Evolutionary conservation across 1,140 invertebrate genomes (phyloP), one percentile per base, ranked within the genome.

Genomic region (Panagrolaimus sp.): DNA sequence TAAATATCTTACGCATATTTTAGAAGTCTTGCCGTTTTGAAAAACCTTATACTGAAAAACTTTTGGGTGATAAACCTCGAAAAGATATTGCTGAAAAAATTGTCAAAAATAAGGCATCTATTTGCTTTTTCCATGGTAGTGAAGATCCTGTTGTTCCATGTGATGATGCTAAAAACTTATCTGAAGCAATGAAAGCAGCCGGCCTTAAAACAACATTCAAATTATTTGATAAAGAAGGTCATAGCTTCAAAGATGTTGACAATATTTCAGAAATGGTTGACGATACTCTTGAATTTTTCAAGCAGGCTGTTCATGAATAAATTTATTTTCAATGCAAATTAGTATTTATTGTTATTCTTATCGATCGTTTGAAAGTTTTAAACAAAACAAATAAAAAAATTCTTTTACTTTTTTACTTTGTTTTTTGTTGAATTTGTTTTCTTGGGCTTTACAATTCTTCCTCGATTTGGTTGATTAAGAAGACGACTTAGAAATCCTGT

Each of bases 181-280:
- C 8, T 16, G 8, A 57, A 27, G 11, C 8, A 20, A 5, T 57
- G 9, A 2, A 11, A 4, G 51, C n/a, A 3, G 51, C 51, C 11
- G 51, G 51, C 20, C 9, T 11, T n/a, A 20, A 27, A 4, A 57
- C 51, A 1, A 11, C 27, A 1, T 57, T 57, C n/a, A 20, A 57
- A 11, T 4, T 25, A 5, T 11, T 57, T 11, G 2, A 5, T 2
- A 27, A 16, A 5, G 51, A 57, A 20, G 51, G 51, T 2, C 51
- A 57, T 27, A 57, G 51, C 51, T 57, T 57, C 51, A 57, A 57
- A 27, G 27, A 57, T 8, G 51, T 27, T 27, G 51, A 57, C 51
- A 57, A 20, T 16, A 57, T 57, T 20, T 57, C 20, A 11, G 11
- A 13, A 14, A 27, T 57, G 20, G 51, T 57, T 16, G 14, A 57